Conservation (phyloP, 2,797 vertebrate genomes). For the Vireo griseus region DNA sequence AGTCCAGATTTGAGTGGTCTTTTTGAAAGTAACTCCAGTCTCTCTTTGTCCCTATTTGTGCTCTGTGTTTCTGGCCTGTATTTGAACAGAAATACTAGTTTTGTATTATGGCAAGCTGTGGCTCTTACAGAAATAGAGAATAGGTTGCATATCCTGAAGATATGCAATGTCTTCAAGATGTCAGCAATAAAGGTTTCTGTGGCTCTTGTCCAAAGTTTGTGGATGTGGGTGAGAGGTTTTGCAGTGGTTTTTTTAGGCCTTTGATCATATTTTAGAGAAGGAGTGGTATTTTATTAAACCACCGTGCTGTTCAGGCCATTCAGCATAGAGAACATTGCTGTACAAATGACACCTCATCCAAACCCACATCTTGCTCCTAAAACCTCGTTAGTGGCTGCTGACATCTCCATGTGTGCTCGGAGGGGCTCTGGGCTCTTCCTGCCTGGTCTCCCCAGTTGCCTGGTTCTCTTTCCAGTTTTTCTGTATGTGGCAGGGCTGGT, state of each 20-base stretch:
- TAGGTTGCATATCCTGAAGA: background rate
- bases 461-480: background rate
- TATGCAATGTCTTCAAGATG: too few relatives aligned
- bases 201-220: background rate
- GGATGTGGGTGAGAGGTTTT: background rate
- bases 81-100: background rate
- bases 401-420: background rate
- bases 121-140: background rate
- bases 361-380: background rate
- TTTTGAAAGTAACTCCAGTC: background rate
- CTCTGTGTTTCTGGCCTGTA: background rate
- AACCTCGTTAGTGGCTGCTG: rapidly evolving
- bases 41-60: background rate
- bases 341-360: background rate
- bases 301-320: background rate
- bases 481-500: background rate
- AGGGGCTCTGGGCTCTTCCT: background rate
- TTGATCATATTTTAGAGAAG: background rate
- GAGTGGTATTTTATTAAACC: background rate
- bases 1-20: background rate
- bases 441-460: background rate
- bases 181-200: background rate
- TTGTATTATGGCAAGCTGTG: background rate
- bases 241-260: background rate
- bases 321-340: background rate